A percentile compares a stretch with the other conserved stretches of the same genome.
phyloP scores from a whole-genome alignment of 2,113 vertebrate species.

The Mus pahari region DNA sequence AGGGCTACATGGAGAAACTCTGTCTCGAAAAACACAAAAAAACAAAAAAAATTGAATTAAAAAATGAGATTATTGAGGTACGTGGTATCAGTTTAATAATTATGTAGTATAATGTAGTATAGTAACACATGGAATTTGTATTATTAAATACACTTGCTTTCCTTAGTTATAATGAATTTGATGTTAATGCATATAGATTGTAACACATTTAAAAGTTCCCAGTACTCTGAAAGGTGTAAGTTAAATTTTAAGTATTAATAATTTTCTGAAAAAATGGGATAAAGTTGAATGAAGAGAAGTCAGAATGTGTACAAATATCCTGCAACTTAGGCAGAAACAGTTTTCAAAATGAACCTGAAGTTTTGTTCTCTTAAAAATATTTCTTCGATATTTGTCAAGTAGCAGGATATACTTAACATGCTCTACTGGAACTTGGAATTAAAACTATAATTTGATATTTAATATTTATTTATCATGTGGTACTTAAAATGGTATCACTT shows the following conservation, averaged over 20 bases:
- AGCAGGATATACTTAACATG: neutral
- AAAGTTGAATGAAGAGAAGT: neutral
- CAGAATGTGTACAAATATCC: neutral
- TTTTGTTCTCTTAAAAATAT: neutral
- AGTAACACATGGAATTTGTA: neutral
- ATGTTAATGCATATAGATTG: neutral
- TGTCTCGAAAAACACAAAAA: too few species aligned
- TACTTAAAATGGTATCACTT: slow-evolving; percentile 24
- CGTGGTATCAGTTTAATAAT: neutral
- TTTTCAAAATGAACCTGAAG: neutral
- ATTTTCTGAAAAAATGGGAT: neutral
- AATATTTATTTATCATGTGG: neutral
- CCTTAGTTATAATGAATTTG: neutral
- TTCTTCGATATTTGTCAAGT: neutral
- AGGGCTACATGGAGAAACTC: too few species aligned
- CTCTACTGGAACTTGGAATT: slow-evolving; percentile 2
- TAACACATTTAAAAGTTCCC: neutral
- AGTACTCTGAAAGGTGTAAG: neutral
- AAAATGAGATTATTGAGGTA: neutral
- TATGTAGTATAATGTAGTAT: neutral
- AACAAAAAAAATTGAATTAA: too few species aligned
- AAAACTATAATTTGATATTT: neutral
- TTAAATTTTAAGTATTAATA: slow-evolving; percentile 12
- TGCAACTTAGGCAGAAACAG: neutral
- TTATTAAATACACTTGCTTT: neutral